Conservation (phyloP, 2,797 vertebrate species). For the Peromyscus attwateri region DNA sequence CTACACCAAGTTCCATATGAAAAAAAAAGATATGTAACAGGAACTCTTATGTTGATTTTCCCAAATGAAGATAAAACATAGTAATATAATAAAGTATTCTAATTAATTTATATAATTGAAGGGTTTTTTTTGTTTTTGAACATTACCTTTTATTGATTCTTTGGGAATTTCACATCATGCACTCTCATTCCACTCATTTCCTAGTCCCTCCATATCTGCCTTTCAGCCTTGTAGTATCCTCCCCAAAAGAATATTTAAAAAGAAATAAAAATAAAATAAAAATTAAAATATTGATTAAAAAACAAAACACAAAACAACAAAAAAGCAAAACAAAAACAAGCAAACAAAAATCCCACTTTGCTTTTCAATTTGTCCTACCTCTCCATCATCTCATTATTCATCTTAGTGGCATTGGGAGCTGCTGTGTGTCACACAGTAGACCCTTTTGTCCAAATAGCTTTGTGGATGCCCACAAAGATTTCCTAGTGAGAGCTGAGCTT, state of each 20-base stretch:
- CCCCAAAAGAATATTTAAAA: not conserved
- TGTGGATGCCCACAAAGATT: too few species aligned
- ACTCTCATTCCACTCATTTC: not conserved
- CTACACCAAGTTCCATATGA: not conserved
- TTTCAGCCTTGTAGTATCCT: not conserved
- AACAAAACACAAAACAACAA: not conserved
- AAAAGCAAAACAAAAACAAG: not conserved
- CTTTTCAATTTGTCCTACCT: not conserved
- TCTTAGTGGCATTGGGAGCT: not conserved
- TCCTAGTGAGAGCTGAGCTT: too few species aligned
- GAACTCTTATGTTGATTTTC: not conserved
- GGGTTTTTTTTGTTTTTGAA: not conserved
- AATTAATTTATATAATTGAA: not conserved
- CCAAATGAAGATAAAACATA: not conserved
- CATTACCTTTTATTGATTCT: not conserved
- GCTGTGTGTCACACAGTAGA: too few species aligned
- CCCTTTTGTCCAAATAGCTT: too few species aligned
- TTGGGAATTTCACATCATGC: not conserved
- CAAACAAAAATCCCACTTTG: not conserved
- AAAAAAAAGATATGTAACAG: not conserved
- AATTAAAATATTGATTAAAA: not conserved
- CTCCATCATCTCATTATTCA: not conserved
- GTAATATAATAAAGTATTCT: not conserved
- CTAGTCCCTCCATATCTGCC: not conserved
- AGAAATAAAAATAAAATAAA: not conserved